phyloP scores from a whole-genome alignment of 2,888 invertebrate genomes.

The Apantesis nais region DNA sequence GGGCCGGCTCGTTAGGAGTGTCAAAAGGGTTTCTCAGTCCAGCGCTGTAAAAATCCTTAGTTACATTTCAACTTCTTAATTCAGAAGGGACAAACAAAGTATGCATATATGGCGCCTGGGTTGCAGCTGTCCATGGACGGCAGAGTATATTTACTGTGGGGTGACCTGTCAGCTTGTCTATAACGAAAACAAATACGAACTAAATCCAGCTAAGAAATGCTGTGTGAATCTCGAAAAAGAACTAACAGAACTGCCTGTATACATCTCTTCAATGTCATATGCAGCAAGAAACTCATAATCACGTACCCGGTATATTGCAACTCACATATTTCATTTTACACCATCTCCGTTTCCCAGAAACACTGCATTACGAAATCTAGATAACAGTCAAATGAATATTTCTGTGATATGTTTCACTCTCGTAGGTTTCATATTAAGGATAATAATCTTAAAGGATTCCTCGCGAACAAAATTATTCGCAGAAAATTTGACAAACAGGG shows the following conservation, averaged over 20 bases:
- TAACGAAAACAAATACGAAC: neutral
- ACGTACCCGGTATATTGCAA: slow-evolving; percentile 3
- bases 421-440: slow-evolving; percentile 27
- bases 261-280: neutral
- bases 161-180: too few relatives aligned
- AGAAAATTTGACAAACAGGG: slow-evolving; percentile 44
- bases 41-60: too few relatives aligned
- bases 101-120: too few relatives aligned
- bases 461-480: slow-evolving; percentile 25
- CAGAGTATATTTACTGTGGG: too few relatives aligned
- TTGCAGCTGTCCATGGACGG: too few relatives aligned
- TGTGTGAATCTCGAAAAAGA: neutral
- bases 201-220: neutral
- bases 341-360: slow-evolving; percentile 17
- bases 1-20: neutral
- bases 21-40: neutral
- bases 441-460: slow-evolving; percentile 35
- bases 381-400: slow-evolving; percentile 27
- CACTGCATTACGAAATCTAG: slow-evolving; percentile 21
- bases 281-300: neutral
- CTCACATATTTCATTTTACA: slow-evolving; percentile 7
- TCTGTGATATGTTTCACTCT: slow-evolving; percentile 33
- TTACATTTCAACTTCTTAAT: too few relatives aligned
- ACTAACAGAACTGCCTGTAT: neutral
- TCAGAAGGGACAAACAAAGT: too few relatives aligned